Evolutionary conservation across 2,888 invertebrate genomes (phyloP), one percentile per base, ranked within the genome.

Genomic region (Caenorhabditis drosophilae): DNA sequence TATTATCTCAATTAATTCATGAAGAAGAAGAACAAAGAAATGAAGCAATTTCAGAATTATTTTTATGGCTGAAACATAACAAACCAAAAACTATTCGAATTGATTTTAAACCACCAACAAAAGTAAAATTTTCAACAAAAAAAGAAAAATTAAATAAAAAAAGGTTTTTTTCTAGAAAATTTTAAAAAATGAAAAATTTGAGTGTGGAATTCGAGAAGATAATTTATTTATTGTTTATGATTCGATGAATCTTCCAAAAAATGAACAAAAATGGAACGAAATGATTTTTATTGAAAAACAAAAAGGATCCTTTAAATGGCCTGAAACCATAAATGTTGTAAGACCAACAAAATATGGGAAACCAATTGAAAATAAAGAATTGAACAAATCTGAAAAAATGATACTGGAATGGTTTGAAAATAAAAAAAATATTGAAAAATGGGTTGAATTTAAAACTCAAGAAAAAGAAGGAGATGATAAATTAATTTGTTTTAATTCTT

Each of bases 171-270:
- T n/a, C n/a, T n/a, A n/a, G n/a, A n/a, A n/a, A n/a, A n/a, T n/a
- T n/a, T n/a, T n/a, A n/a, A n/a, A n/a, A n/a, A n/a, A n/a, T n/a
- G n/a, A 40, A 40, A 4, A 46, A 36, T 16, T 23, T 42, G 25
- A 38, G 22, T 52, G 51, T 47, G 55, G 64, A 11, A 47, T 59
- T 22, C 44, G 64, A 18, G 59, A 66, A 11, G 55, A 56, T 44
- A 59, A 59, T 38, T 12, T 72, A 22, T 69, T 63, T 46, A 49
- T 54, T 45, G 70, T 57, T 6, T 74, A 74, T 52, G 74, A 74
- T 41, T 70, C 67, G 27, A 25, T 55, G 18, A 70, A 62, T 44
- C 53, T 74, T 0, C 74, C 74, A 1, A 40, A 67, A 46, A 70
- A 67, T 0, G 67, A 52, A 40, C 44, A 62, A 36, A 71, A 71